Evolutionary conservation across 2,113 vertebrate genomes (phyloP).

Genomic region (Poeciliopsis prolifica): DNA sequence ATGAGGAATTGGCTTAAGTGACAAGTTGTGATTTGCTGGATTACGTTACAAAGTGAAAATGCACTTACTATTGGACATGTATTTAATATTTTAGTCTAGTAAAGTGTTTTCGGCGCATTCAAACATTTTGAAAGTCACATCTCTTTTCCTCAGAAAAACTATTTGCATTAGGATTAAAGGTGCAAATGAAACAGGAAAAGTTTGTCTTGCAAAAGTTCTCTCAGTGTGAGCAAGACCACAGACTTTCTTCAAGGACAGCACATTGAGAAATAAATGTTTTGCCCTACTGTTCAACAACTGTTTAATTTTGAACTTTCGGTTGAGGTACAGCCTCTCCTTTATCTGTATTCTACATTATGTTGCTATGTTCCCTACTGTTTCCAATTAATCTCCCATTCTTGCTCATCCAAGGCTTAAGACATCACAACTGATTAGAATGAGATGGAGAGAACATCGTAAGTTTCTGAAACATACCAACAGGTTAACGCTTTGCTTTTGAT

Average conservation of each 20-base stretch:
- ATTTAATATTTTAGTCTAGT: not conserved
- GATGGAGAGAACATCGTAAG: not conserved
- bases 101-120: not conserved
- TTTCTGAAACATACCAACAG: not conserved
- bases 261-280: not conserved
- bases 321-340: not conserved
- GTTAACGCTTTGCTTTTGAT: not conserved
- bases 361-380: not conserved
- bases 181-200: not conserved
- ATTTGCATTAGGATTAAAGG: not conserved
- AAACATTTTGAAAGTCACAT: too few species aligned
- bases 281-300: not conserved
- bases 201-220: not conserved
- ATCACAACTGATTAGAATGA: not conserved
- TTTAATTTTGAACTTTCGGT: not conserved
- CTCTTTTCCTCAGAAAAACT: not conserved
- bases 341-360: not conserved
- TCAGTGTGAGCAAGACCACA: not conserved
- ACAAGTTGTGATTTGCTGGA: not conserved
- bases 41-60: too few species aligned
- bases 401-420: not conserved
- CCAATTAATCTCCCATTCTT: not conserved
- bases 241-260: not conserved
- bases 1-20: not conserved
- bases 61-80: not conserved